These are phyloP conservation scores for Drosophila nigromelanica DNA, from an alignment of 1,140 invertebrate species.

Conservation along the genomic window DNA sequence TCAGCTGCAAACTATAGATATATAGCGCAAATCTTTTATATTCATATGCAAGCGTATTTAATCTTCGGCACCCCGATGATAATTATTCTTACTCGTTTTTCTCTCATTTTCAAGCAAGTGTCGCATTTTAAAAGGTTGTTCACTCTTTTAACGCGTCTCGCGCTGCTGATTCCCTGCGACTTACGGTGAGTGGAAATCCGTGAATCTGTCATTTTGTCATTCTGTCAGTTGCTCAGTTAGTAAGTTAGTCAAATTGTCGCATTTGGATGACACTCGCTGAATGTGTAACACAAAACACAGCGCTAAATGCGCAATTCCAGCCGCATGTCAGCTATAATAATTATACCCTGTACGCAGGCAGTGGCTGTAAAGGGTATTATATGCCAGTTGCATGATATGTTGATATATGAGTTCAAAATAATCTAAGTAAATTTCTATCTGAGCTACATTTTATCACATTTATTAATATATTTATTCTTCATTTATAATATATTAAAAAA, in stretches of 20 bases:
- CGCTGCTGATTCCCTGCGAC: constrained; percentile 43
- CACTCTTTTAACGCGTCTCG: constrained; percentile 45
- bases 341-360: constrained; percentile 9
- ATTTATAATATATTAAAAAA: too few species aligned
- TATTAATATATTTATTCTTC: too few species aligned
- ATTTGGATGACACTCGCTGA: constrained; percentile 53
- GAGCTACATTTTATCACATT: too few species aligned
- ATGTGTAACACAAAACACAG: constrained; percentile 37
- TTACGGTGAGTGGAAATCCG: constrained; percentile 20
- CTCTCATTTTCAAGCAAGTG: constrained; percentile 44
- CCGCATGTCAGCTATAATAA: constrained; percentile 17
- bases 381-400: background rate
- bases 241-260: constrained; percentile 53
- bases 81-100: background rate
- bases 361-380: background rate
- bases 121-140: constrained; percentile 66
- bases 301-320: constrained; percentile 29
- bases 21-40: too few species aligned
- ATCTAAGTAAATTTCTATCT: too few species aligned
- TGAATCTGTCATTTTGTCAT: constrained; percentile 10
- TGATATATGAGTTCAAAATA: too few species aligned
- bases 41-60: too few species aligned
- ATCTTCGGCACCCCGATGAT: too few species aligned
- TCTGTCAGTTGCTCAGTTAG: constrained; percentile 10
- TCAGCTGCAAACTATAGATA: too few species aligned